A percentile compares a stretch with the other conserved stretches of the same genome.
phyloP scores from a whole-genome alignment of 2,888 invertebrate genomes.

The Erynnis tages region DNA sequence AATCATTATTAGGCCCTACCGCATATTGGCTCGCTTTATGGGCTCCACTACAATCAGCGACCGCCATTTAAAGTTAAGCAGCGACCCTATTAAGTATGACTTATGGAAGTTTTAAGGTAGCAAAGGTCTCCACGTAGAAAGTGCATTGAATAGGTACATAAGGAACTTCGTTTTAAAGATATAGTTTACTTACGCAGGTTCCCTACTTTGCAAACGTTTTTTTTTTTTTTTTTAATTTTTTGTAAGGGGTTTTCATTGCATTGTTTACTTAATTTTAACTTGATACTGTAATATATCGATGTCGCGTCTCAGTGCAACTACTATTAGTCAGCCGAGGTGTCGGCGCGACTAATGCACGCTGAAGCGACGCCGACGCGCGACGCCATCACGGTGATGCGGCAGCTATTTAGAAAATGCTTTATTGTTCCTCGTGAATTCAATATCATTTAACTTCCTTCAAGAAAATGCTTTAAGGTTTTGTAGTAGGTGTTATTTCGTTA shows the following conservation, averaged over 20 bases:
- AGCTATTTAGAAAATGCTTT: neutral
- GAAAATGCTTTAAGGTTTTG: no score
- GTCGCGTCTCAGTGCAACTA: neutral
- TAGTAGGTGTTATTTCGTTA: no score
- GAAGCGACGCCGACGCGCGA: neutral
- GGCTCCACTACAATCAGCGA: slow-evolving; percentile 9
- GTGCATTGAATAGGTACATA: no score
- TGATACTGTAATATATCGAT: neutral
- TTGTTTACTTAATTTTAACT: no score
- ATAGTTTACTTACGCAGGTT: no score
- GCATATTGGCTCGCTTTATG: slow-evolving; percentile 22
- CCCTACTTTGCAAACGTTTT: no score
- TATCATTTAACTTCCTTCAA: no score
- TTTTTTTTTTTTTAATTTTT: no score
- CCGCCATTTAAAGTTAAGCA: slow-evolving; percentile 19
- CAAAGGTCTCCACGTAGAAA: no score
- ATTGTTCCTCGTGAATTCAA: neutral
- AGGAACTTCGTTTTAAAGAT: no score
- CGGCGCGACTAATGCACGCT: slow-evolving; percentile 5
- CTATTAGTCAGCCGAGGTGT: slow-evolving; percentile 5
- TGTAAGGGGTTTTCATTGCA: no score
- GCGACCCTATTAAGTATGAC: slow-evolving; percentile 22
- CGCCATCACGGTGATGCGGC: neutral
- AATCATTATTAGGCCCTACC: slow-evolving; percentile 26
- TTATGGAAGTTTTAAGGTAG: slow-evolving; percentile 22